Base-by-base conservation (phyloP, 1,140 invertebrate species). In the Xylocopa sonorina region DNA sequence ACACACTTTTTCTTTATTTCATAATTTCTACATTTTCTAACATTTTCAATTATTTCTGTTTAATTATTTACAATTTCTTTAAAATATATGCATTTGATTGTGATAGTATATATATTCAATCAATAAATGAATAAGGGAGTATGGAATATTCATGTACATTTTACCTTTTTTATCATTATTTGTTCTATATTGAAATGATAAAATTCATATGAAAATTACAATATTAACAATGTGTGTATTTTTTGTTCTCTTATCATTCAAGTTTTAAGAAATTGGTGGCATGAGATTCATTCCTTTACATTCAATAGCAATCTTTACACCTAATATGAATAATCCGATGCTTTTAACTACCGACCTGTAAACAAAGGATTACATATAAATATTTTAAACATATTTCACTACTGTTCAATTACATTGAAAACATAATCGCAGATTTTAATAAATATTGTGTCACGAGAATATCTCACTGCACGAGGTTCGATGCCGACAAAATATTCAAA, bases 341-440 rank as follows among this genome's bases (percentile, higher is more conserved):
- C 95, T 96, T 91, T 96, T 96, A 24, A 96, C 93, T n/a, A 96
- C 75, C 86, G 95, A 95, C 95, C 95, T 96, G 91, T 66, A 94
- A 93, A 81, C 32, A 80, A 83, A 63, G 75, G 64, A 34, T 24
- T n/a, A 6, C 10, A 16, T 0, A 0, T 55, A 1, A 57, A 46
- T 41, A 46, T 46, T 24, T n/a, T 4, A 29, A n/a, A 41, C 3
- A 0, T 24, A 55, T 32, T 18, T 16, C 9, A 48, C 21, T 48
- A 5, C 24, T 46, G 24, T 27, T 60, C 34, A 62, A 12, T 18
- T 57, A 24, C 0, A 7, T 16, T 18, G 12, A 51, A 1, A 57
- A 2, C n/a, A 9, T 21, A 21, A 48, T 24, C 16, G 16, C 4
- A 9, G 24, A 57, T 32, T 67, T 68, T 24, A 76, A 48, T 5